Base-by-base conservation (phyloP, 2,888 invertebrate genomes). In the Philopedon plagiatum region DNA sequence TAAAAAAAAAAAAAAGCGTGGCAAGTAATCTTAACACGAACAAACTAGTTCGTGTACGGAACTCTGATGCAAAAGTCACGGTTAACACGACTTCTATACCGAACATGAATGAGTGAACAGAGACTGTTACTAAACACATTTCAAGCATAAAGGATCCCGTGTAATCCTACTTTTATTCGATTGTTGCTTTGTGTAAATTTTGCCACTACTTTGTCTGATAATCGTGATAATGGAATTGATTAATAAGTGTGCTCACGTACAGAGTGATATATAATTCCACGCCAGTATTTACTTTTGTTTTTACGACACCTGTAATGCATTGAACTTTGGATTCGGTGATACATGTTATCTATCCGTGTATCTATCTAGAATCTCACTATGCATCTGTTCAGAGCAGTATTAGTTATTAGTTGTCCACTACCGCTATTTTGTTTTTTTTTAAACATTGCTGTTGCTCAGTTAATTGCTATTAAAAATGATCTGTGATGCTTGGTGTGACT, bases 121-220 rank as follows among this genome's bases (percentile, higher is more conserved):
- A n/a, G n/a, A n/a, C n/a, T n/a, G n/a, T n/a, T n/a, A n/a, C n/a
- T n/a, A n/a, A 15, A 13, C 23, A 39, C 39, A 49, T 26, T 11
- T 18, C n/a, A n/a, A 37, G 37, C 26, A 54, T 54, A 26, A 54
- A 29, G 54, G 15, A 15, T 54, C 29, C 29, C 57, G 23, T 21
- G 37, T 39, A 57, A 57, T 39, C 19, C 37, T 5, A 34, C 18
- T 19, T 56, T 56, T 29, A 56, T 57, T 34, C 21, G 19, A 39
- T 11, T 21, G 39, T 37, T 23, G 13, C 57, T 21, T 57, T 57
- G 57, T 57, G n/a, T 39, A 57, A 56, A 32, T 56, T 29, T 56
- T 19, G 34, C n/a, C n/a, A n/a, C 56, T 56, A 54, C 15, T 13
- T 32, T 56, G 21, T 19, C 26, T 56, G 11, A 34, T 21, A n/a